Evolutionary conservation across 2,888 invertebrate genomes (phyloP).

Genomic region (Macropis europaea): DNA sequence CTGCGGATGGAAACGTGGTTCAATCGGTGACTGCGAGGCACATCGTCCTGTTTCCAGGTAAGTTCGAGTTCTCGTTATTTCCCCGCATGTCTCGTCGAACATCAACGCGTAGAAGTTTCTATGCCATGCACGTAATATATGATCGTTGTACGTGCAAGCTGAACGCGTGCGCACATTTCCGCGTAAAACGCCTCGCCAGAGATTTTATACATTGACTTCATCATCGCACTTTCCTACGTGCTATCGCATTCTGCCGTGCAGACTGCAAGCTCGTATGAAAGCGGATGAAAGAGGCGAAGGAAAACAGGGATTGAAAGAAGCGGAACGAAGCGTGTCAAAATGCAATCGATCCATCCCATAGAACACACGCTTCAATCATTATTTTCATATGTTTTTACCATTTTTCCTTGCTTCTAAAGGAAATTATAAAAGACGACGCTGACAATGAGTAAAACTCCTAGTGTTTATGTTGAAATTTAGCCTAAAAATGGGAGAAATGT

Average conservation of each 20-base stretch:
- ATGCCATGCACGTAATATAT: slow-evolving; percentile 41
- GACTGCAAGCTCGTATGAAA: slow-evolving; percentile 6
- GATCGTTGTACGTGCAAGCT: slow-evolving; percentile 43
- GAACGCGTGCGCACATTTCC: background rate
- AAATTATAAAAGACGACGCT: no score
- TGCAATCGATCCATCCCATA: background rate
- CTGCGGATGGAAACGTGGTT: slow-evolving; percentile 81
- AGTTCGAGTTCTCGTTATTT: background rate
- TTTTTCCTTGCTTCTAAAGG: no score
- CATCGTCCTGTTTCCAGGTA: slow-evolving; percentile 42
- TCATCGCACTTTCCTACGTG: background rate
- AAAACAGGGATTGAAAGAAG: background rate
- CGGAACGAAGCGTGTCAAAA: background rate
- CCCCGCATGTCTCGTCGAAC: no score
- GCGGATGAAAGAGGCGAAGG: background rate
- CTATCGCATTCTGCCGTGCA: background rate
- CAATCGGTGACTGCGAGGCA: slow-evolving; percentile 72
- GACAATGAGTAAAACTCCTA: no score
- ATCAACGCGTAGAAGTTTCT: background rate
- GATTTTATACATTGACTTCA: slow-evolving; percentile 2
- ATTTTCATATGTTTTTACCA: no score
- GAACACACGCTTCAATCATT: background rate
- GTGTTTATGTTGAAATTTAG: no score
- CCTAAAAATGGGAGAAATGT: no score
- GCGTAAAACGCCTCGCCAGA: background rate